These are phyloP conservation scores for Lytechinus variegatus DNA, from an alignment of 35 echinoderm and acorn worm genomes.

Conservation along the genomic window DNA sequence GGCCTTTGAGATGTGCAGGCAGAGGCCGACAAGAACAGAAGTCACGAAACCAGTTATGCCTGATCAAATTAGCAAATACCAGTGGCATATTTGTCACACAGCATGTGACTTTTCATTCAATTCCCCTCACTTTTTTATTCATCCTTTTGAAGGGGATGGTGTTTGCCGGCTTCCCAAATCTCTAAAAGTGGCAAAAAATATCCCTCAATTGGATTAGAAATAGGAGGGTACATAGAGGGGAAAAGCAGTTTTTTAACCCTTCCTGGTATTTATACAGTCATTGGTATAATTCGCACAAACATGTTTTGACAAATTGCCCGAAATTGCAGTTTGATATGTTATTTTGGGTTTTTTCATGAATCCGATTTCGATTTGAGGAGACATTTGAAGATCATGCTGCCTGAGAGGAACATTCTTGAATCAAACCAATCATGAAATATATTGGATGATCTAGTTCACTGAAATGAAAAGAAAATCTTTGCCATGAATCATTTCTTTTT, in stretches of 20 bases:
- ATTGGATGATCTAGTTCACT: conserved; percentile 11
- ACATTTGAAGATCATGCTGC: background rate
- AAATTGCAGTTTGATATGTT: conserved; percentile 28
- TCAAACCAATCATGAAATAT: background rate
- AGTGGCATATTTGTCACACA: conserved; percentile 27
- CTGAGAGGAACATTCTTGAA: background rate
- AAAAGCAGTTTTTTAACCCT: background rate
- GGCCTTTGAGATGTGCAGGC: background rate
- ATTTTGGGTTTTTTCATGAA: background rate
- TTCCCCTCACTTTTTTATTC: background rate
- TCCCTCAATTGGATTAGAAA: conserved; percentile 21
- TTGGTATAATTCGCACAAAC: conserved; percentile 26
- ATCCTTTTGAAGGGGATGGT: background rate
- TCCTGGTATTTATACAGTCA: background rate
- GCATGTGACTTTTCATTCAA: conserved; percentile 27
- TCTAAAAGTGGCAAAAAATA: background rate
- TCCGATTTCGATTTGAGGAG: background rate
- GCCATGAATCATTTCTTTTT: background rate
- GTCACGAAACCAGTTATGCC: conserved; percentile 29
- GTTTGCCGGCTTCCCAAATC: conserved; percentile 7
- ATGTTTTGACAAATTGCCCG: conserved; percentile 41
- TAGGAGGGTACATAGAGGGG: background rate
- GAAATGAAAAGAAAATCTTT: background rate
- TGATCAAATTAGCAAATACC: conserved; percentile 25
- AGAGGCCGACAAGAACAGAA: background rate